Evolutionary conservation across 2,797 vertebrate genomes (phyloP).

Genomic region (Anabacerthia variegaticeps): DNA sequence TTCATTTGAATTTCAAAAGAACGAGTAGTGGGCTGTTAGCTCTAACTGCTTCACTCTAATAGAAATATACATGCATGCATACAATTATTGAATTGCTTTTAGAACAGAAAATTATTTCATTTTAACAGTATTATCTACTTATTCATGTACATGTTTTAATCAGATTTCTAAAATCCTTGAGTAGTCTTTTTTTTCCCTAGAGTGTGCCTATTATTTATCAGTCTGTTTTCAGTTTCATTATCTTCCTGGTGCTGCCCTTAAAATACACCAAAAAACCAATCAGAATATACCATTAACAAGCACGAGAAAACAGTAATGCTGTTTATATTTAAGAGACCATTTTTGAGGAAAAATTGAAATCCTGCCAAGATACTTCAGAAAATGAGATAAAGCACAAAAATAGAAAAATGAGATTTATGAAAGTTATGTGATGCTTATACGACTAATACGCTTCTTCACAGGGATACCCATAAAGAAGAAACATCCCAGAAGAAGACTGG

Average conservation of each 20-base stretch:
- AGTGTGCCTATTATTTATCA: not conserved
- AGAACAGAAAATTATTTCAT: not conserved
- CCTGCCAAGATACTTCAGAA: not conserved
- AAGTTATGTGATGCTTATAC: not conserved
- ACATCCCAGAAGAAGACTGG: not conserved
- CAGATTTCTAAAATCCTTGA: not conserved
- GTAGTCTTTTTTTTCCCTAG: not conserved
- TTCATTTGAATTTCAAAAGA: slow-evolving; percentile 59
- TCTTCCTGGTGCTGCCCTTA: not conserved
- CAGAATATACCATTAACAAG: not conserved
- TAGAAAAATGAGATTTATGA: not conserved
- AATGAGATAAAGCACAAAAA: not conserved
- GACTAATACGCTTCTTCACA: not conserved
- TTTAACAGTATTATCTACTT: not conserved
- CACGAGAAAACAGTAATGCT: not conserved
- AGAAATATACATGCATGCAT: not conserved
- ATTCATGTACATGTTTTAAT: not conserved
- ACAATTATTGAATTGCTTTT: not conserved
- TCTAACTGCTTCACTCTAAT: not conserved
- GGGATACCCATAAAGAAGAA: not conserved
- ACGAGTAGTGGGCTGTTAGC: not conserved
- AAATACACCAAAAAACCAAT: not conserved
- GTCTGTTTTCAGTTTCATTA: not conserved
- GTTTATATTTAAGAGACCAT: not conserved
- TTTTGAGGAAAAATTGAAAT: slow-evolving; percentile 1